Percentiles rank a stretch among this genome's conserved stretches.
These are phyloP conservation scores for Pseudomyrmex dendroicus DNA, from an alignment of 1,140 invertebrate genomes.

Conservation along the genomic window DNA sequence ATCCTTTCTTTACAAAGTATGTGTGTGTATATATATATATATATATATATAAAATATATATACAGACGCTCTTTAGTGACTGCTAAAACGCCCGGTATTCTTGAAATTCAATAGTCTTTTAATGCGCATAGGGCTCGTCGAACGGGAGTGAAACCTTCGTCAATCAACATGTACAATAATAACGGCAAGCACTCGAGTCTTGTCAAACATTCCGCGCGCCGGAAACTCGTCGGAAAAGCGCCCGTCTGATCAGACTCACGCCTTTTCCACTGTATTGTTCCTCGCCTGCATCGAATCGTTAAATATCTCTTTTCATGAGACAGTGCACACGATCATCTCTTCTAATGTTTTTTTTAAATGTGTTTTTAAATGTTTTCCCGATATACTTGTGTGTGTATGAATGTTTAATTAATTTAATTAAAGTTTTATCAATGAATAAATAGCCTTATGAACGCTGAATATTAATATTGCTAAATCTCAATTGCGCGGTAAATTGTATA, in stretches of 20 bases:
- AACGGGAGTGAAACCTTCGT: conserved; percentile 22
- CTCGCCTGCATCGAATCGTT: background rate
- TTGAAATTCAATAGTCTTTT: conserved; percentile 67
- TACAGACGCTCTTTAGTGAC: conserved; percentile 39
- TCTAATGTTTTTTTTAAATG: no score
- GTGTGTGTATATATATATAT: no score
- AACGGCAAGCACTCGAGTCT: conserved; percentile 26
- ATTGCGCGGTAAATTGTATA: background rate
- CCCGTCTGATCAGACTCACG: conserved; percentile 19
- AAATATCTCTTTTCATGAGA: background rate
- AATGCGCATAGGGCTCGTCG: conserved; percentile 34
- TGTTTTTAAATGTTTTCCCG: no score
- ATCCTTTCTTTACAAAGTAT: conserved; percentile 43
- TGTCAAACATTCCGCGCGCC: conserved; percentile 16
- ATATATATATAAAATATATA: no score
- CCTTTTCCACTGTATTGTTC: conserved; percentile 39
- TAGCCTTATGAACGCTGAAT: no score
- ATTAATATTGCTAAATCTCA: no score
- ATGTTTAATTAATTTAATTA: no score
- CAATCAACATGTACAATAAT: conserved; percentile 53
- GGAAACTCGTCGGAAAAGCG: conserved; percentile 12
- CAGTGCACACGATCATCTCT: no score
- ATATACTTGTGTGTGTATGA: no score
- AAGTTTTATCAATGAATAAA: no score
- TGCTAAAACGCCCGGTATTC: conserved; percentile 55